Evolutionary conservation across 2,113 vertebrate species (phyloP), one percentile per base, ranked within the genome.

Genomic region (Cebus imitator): DNA sequence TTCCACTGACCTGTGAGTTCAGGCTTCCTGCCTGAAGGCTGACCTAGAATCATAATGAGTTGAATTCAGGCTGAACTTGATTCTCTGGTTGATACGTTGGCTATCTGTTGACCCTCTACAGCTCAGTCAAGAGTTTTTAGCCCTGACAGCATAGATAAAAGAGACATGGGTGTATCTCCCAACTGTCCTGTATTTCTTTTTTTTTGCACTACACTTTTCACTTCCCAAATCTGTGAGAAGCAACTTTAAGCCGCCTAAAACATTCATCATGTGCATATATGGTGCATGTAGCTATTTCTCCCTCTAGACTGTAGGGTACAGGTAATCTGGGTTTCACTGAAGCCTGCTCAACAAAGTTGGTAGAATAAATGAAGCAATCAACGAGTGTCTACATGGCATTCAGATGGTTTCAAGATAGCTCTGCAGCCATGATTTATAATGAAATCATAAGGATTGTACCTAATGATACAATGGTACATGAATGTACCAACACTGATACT

Each of bases 11-110:
- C 83, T 92, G 10, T 66, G 68, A 83, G 40, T 45, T 87, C 61
- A 91, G 3, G 12, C 32, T 76, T 91, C 55, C 48, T 72, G 27
- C 55, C 40, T 66, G 37, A 78, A 66, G 37, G 17, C 68, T 90
- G 64, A 97, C 66, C 90, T 81, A 50, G 75, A 94, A 87, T 93
- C 35, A 25, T 85, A 87, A 96, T 85, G 55, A 96, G 61, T 35
- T 58, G 57, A 82, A 91, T 91, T 87, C 68, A 90, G 58, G 40
- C 32, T 92, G 70, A 70, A 85, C 70, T 90, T 91, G 64, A 64
- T 90, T 66, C 81, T 93, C 64, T 50, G 18, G 79, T 64, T 95
- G 73, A 37, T 91, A 18, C 5, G n/a, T 82, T 88, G 61, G n/a
- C 13, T 87, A 91, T 95, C 64, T 87, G 58, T 76, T 92, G 76